These are phyloP conservation scores for Antechinus flavipes DNA, from an alignment of 2,113 vertebrate species.

Conservation along the genomic window DNA sequence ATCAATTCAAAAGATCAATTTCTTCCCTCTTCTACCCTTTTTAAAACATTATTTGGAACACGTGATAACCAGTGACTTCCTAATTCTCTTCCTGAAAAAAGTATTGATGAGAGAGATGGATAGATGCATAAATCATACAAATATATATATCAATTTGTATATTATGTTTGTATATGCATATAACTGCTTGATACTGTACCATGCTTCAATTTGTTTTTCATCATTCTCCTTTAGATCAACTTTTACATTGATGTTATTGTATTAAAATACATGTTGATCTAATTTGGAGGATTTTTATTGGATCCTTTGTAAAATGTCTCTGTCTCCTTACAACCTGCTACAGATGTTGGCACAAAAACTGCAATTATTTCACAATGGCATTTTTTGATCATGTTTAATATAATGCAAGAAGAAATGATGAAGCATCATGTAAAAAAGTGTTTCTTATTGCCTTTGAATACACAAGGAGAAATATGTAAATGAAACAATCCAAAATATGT, in stretches of 20 bases:
- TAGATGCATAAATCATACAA: background rate
- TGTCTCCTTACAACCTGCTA: background rate
- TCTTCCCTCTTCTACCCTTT: background rate
- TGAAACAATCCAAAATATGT: background rate
- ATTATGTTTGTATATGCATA: no score
- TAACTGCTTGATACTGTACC: background rate
- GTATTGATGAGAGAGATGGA: background rate
- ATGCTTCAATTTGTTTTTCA: background rate
- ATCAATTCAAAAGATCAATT: background rate
- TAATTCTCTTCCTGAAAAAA: background rate
- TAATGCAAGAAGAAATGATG: background rate
- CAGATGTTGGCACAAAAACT: background rate
- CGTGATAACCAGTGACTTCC: background rate
- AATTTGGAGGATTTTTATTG: background rate
- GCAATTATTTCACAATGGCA: background rate
- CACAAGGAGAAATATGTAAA: background rate
- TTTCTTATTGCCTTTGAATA: background rate
- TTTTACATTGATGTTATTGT: background rate
- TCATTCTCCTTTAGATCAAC: background rate
- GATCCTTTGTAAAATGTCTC: background rate
- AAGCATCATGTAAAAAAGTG: background rate
- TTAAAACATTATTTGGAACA: background rate
- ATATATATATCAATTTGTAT: no score
- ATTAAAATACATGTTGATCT: background rate
- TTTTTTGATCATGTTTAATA: background rate